Base-by-base conservation (phyloP, 2,888 invertebrate species). In the Conus canariensis region DNA sequence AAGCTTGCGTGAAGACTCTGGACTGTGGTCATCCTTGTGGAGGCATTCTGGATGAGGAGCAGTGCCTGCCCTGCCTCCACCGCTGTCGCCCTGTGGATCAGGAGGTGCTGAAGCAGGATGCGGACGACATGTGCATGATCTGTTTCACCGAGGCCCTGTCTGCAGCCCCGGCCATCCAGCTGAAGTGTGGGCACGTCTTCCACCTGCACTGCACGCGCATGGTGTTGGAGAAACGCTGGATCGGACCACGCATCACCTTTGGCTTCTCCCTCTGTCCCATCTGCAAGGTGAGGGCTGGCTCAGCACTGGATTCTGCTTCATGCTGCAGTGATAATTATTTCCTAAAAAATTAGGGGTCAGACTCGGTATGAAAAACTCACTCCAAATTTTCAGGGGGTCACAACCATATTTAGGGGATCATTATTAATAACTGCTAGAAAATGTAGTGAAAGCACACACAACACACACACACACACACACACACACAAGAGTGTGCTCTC, bases 111-210 rank as follows among this genome's bases (percentile, higher is more conserved):
- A 98, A 98, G 25, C 99, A 99, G 96, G 99, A 99, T 96, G 98
- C 98, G 0, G 99, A 99, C 95, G 99, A 99, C 96, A 99, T 99
- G 98, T 99, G 99, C 96, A 99, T 99, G 98, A 98, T 99, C 94
- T 99, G 99, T 96, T 99, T 99, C 96, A 99, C 99, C 0, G 99
- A 99, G 96, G 99, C 99, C 0, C 97, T 99, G 82, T 98, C 99
- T 64, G 99, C 98, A 93, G 99, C 99, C 0, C 99, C 99, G 16
- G 98, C 99, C 5, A 97, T 99, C 16, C 97, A 98, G 97, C 96
- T 99, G 89, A 97, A 97, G 93, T 99, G 99, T 96, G 99, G 99
- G 0, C 99, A 99, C 96, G 98, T 99, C 22, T 99, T 99, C 96
- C 99, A 99, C 95, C 97, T 98, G 90, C 98, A 99, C 95, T 99